Base-by-base conservation (phyloP, 2,797 vertebrate genomes). In the Picus viridis region DNA sequence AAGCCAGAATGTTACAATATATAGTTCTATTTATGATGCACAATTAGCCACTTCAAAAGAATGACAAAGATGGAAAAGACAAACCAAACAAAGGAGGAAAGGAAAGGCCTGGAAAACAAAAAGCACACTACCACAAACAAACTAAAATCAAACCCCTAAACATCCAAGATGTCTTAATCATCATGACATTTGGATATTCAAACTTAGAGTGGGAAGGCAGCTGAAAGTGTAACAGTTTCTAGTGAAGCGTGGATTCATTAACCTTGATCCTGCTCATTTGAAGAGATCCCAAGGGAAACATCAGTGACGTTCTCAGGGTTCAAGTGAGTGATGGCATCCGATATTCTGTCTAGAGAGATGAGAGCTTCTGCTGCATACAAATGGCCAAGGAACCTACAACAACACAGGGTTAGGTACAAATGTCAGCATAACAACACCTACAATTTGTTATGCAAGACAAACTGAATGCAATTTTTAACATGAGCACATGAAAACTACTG, bases 291-390 rank as follows among this genome's bases (percentile, higher is more conserved):
- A 43, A 99, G 97, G 45, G 98, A 99, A 86, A 99, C 99, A 30
- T 99, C 99, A 16, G 98, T 99, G 96, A 99, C 98, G 6, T 99
- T 99, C 96, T 99, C 99, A 0, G 99, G 99, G 96, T 99, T 99
- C 95, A 99, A 98, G 97, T 99, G 99, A 89, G 98, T 97, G 89
- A 99, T 99, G 39, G 99, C 99, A 77, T 99, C 99, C 22, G 99
- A 99, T 97, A 99, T 99, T 97, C 99, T 98, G 98, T 99, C 99
- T 95, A 99, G 96, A 90, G 99, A 99, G 97, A 99, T 99, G 93
- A 99, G 99, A 69, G 99, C 99, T 97, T 99, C 99, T 84, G 99
- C 99, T 34, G 99, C 99, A 43, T 99, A 99, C 70, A 99, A 98
- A 97, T 99, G 99, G 84, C 99, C 99, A 13, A 99, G 97, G 97